Evolutionary conservation across 2,113 vertebrate species (phyloP).

Genomic region (Microtus oregoni): DNA sequence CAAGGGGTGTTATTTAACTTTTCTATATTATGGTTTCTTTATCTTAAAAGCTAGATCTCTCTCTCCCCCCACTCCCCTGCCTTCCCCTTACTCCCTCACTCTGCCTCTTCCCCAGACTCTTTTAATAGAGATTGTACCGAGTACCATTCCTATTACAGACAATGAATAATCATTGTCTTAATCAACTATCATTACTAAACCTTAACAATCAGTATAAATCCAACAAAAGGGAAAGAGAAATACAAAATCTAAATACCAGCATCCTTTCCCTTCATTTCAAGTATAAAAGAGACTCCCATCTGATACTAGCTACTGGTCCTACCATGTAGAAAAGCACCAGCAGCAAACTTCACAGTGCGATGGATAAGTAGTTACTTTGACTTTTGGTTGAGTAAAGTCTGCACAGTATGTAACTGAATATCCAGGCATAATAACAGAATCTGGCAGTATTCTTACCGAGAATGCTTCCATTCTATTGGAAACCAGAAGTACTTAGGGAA

Average conservation of each 20-base stretch:
- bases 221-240: constrained; percentile 34
- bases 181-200: not conserved
- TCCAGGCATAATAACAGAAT: not conserved
- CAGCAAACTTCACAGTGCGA: constrained; percentile 26
- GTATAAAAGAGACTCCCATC: constrained; percentile 50
- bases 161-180: not conserved
- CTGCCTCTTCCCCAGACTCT: not conserved
- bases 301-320: constrained; percentile 41
- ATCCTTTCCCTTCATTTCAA: constrained; percentile 35
- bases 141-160: not conserved
- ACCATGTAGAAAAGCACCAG: constrained; percentile 11
- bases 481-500: constrained; percentile 46
- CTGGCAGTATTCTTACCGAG: constrained; percentile 43
- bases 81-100: not conserved
- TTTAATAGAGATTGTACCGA: not conserved
- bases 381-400: constrained; percentile 52
- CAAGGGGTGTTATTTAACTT: constrained; percentile 76
- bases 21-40: not conserved
- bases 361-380: constrained; percentile 61
- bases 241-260: constrained; percentile 30
- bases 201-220: constrained; percentile 3
- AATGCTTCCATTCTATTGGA: constrained; percentile 62
- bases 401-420: constrained; percentile 65
- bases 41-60: not conserved
- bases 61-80: too few relatives aligned